Conservation (phyloP, 2,888 invertebrate genomes). For the Microplitis manilae region DNA sequence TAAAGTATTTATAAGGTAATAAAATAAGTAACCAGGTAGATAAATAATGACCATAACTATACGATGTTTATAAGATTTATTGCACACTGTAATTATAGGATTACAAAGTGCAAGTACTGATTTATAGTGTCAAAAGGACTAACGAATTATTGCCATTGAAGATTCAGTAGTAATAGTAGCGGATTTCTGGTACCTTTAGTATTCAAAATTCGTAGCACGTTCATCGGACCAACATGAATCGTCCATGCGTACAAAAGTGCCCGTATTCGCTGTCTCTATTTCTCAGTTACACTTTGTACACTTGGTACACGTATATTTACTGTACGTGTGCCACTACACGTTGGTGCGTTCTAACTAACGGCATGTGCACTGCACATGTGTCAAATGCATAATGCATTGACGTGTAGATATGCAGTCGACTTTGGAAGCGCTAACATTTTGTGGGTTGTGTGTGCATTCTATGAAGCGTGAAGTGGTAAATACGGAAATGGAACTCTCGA, state of each 20-base stretch:
- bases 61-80: not conserved
- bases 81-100: not conserved
- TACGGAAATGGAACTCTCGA: conserved; percentile 10
- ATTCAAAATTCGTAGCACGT: conserved; percentile 30
- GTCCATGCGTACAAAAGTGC: conserved; percentile 38
- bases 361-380: conserved; percentile 50
- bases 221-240: conserved; percentile 33
- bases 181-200: conserved; percentile 22
- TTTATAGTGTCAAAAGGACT: not conserved
- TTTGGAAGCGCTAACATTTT: conserved; percentile 29
- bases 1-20: no score
- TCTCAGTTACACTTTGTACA: conserved; percentile 11
- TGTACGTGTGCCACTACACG: conserved; percentile 5
- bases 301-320: conserved; percentile 1
- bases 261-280: conserved; percentile 10
- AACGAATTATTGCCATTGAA: conserved; percentile 13
- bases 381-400: conserved; percentile 57
- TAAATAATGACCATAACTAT: not conserved
- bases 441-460: conserved; percentile 20
- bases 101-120: not conserved
- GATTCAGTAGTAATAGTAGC: conserved; percentile 26
- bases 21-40: no score
- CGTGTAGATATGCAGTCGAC: conserved; percentile 44
- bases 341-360: conserved; percentile 20
- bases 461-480: conserved; percentile 28